Evolutionary conservation across 2,888 invertebrate species (phyloP), one percentile per base, ranked within the genome.

Genomic region (Deilephila elpenor): DNA sequence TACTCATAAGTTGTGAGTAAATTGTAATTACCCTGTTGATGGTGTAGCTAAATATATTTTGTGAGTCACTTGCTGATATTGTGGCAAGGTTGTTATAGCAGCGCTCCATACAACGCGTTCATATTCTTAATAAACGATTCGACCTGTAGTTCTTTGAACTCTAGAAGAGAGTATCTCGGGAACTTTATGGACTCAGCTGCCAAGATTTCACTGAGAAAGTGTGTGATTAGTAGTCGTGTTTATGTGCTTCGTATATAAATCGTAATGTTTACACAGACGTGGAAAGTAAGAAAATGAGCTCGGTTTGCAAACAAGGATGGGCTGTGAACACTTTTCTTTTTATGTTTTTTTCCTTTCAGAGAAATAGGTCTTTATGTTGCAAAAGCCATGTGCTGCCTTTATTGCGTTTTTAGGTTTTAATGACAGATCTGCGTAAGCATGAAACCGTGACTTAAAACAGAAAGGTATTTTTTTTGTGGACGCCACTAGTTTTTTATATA

Each of bases 291-390:
- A 83, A 86, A 84, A 84, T 81, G 79, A 79, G 79, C 78, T 78
- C 79, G 82, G 79, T 86, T 85, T 78, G 77, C 81, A 84, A 84
- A 85, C 83, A 83, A 83, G 85, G 84, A 83, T 81, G 79, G 74
- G 14, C 78, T 78, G 78, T 75, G 78, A 75, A 76, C 74, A 76
- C 74, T 77, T 73, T 73, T 75, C 76, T 81, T 81, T 84, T 80
- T 79, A 51, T 67, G 17, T 51, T 56, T n/a, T 73, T 73, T 73
- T 79, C 78, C 75, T 77, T 75, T 78, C 76, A 76, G 78, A 78
- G 78, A 80, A 75, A 76, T 73, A 59, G 73, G 75, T 75, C 71
- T 74, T 71, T 72, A 67, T 70, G 44, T 75, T 75, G 75, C 71
- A 78, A 80, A 82, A 34, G 20, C 20, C 6, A n/a, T 20, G 60